Evolutionary conservation across 1,140 invertebrate genomes (phyloP), one percentile per base, ranked within the genome.

Genomic region (Caenorhabditis inopinata): DNA sequence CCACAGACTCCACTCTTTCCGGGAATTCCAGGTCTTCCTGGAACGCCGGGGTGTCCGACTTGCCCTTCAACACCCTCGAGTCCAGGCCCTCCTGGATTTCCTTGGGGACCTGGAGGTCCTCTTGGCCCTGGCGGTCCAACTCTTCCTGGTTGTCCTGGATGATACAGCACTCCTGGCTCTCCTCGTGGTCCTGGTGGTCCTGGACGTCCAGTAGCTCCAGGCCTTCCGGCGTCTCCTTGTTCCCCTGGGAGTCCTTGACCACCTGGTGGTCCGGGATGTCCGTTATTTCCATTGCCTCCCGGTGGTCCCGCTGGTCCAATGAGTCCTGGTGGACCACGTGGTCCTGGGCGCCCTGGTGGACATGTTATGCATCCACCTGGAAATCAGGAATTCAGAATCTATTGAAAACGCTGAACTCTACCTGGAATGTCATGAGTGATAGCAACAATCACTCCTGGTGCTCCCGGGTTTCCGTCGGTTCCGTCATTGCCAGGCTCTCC

Each of bases 401-500:
- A 42, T 42, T 14, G 5, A 42, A 7, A 42, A 42, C 38, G 14
- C 38, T 7, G 38, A 42, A 42, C 5, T 5, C 5, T 42, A 42
- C 38, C 38, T 23, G 76, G 76, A 78, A 78, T 78, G 42, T 78
- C 49, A 32, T 78, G 76, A 35, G 76, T 78, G 23, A 78, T 47
- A 18, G 76, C 76, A 47, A 78, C 76, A 58, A 78, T 53, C 16
- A 78, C 76, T 62, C 76, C 76, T 42, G 76, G 49, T 18, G 51
- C 76, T 45, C 76, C 76, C 16, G 76, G 38, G n/a, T 68, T 58
- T 27, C 76, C 76, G 68, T 78, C 76, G 23, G 62, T 53, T 78
- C 76, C 76, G 23, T 78, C 29, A n/a, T 47, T 32, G 62, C 76
- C 76, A 16, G 49, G 76, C 38, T 78, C 76, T 78, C 76, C 76